phyloP scores from a whole-genome alignment of 2,888 invertebrate genomes.

The Octonoba sinensis region DNA sequence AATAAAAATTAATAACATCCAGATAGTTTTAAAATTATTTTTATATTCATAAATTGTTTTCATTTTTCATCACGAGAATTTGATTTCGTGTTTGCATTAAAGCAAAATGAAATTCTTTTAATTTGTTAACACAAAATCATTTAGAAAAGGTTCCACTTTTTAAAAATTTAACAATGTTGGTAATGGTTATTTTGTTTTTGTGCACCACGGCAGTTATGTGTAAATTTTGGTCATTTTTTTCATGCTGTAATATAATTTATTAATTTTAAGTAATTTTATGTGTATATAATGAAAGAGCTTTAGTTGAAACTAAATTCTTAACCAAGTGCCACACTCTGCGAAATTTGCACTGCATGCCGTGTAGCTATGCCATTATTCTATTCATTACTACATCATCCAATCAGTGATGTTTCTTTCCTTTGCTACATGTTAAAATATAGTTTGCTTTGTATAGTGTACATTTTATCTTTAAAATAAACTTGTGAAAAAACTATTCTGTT shows the following conservation, averaged over 20 bases:
- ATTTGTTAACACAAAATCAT: too few relatives aligned
- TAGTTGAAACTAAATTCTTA: slow-evolving; percentile 38
- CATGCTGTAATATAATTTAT: slow-evolving; percentile 3
- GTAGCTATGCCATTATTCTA: slow-evolving; percentile 40
- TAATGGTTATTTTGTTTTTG: slow-evolving; percentile 12
- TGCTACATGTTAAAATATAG: slow-evolving; percentile 53
- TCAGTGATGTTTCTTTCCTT: slow-evolving; percentile 40
- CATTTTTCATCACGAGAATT: too few relatives aligned
- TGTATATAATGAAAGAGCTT: slow-evolving; percentile 57
- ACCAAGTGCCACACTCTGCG: slow-evolving; percentile 50
- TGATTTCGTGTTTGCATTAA: too few relatives aligned
- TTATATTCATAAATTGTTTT: too few relatives aligned
- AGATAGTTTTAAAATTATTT: too few relatives aligned
- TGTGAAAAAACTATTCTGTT: slow-evolving; percentile 36
- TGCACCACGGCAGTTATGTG: slow-evolving; percentile 10
- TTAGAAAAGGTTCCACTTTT: too few relatives aligned
- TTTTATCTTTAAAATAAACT: slow-evolving; percentile 61
- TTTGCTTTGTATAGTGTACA: slow-evolving; percentile 65
- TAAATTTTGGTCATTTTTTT: neutral
- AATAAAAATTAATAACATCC: too few relatives aligned
- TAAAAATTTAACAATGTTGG: neutral
- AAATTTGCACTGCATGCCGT: slow-evolving; percentile 43
- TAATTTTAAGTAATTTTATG: slow-evolving; percentile 30
- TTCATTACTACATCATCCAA: slow-evolving; percentile 45
- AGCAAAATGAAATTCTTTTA: too few relatives aligned